Percentiles rank a stretch among this genome's conserved stretches.
Evolutionary conservation across 2,888 invertebrate species (phyloP).

Genomic region (Drosophila multiciliata): DNA sequence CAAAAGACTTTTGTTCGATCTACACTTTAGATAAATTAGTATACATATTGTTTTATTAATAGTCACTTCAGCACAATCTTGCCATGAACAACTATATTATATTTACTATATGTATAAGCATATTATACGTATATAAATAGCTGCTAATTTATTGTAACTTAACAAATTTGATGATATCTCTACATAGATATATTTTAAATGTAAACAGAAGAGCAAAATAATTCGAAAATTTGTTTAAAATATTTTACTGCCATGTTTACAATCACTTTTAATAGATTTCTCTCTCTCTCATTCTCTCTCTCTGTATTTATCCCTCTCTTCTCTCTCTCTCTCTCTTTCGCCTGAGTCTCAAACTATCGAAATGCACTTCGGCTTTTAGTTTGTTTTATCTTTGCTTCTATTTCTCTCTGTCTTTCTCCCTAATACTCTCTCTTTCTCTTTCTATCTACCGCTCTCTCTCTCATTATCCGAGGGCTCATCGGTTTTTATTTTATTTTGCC

Average conservation of each 20-base stretch:
- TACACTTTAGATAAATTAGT: background rate
- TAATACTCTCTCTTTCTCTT: background rate
- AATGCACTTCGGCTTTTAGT: conserved; percentile 45
- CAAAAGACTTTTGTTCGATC: background rate
- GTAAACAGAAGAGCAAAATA: background rate
- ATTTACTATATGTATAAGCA: background rate
- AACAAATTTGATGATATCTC: background rate
- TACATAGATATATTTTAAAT: background rate
- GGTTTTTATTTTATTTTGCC: conserved; percentile 13
- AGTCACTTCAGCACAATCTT: background rate
- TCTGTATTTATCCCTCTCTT: background rate
- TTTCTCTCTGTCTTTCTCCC: background rate
- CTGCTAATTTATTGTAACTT: background rate
- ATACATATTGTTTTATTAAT: background rate
- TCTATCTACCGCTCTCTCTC: conserved; percentile 2
- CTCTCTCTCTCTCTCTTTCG: conserved; percentile 4
- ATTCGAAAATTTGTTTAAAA: background rate
- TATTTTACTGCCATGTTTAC: conserved; percentile 7
- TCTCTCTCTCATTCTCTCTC: background rate
- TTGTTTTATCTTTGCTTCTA: conserved; percentile 38
- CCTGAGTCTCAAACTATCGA: conserved; percentile 9
- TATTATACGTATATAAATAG: background rate
- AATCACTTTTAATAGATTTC: conserved; percentile 8
- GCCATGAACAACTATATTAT: background rate
- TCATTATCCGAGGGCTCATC: conserved; percentile 44